Evolutionary conservation across 2,113 vertebrate species (phyloP), one percentile per base, ranked within the genome.

Genomic region (Chiloscyllium plagiosum): DNA sequence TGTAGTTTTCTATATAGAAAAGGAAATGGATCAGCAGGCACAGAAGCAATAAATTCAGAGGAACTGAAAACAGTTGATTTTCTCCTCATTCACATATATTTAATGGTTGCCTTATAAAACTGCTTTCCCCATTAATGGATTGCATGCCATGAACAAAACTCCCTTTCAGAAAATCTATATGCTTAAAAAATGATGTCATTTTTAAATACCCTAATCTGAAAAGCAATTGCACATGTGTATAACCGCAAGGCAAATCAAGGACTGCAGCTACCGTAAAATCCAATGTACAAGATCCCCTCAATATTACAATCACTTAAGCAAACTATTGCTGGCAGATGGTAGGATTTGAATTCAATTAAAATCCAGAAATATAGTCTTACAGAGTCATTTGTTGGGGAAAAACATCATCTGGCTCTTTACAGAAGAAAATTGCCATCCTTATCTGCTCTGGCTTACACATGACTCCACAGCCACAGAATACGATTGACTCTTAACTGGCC

Each of bases 141-240:
- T 95, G 94, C 68, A 95, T 95, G 24, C 68, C 47, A 72, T 1
- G 93, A 76, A 95, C 94, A 95, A 70, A 50, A 72, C 93, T 95
- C 72, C 93, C 65, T 95, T 95, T 76, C 68, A 95, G 42, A 95
- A 95, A 95, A 95, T 70, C 94, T 72, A 95, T 95, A 95, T 2
- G 66, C 94, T 95, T 95, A 95, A 95, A 76, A 94, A 72, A 50
- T 95, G 94, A 95, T 76, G 68, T 95, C 94, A 95, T 68, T 95
- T 95, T 76, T 95, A 72, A 95, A 76, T 70, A 33, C 37, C 69
- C 33, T 95, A 72, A 95, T 72, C 94, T 72, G 66, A 76, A 95
- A 95, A 95, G 69, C 94, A 95, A 95, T 95, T 95, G 37, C 94
- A 95, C 94, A 95, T 95, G 94, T 95, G 94, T 72, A 72, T 72